Conservation (phyloP, 2,797 vertebrate genomes). For the Propithecus perrieri region DNA sequence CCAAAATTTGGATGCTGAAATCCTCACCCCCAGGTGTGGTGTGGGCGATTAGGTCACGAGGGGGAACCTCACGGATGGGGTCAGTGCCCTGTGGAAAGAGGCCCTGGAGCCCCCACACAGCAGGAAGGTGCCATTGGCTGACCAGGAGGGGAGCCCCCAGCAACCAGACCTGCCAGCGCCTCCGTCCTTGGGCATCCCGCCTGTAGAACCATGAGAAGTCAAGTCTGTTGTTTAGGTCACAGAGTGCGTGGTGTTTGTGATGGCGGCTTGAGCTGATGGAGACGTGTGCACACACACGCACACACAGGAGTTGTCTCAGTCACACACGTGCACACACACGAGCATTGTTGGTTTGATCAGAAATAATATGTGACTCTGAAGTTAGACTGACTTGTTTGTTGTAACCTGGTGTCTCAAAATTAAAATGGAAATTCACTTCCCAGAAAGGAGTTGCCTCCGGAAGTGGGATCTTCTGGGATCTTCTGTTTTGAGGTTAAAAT, state of each 20-base stretch:
- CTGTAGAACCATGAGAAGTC: background rate
- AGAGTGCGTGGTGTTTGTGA: background rate
- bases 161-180: background rate
- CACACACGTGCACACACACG: background rate
- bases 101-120: background rate
- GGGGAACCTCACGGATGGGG: background rate
- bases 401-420: background rate
- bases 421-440: background rate
- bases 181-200: background rate
- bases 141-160: background rate
- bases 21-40: too few relatives aligned
- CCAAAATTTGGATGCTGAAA: background rate
- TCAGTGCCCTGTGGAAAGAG: background rate
- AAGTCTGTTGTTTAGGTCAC: background rate
- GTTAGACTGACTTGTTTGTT: background rate
- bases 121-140: accelerated
- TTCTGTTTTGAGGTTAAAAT: background rate
- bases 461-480: too few relatives aligned
- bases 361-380: background rate
- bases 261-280: background rate
- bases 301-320: accelerated
- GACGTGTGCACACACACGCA: accelerated
- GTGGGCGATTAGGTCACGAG: background rate
- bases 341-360: background rate
- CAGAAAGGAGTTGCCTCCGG: background rate